These are phyloP conservation scores for Rhinoderma darwinii DNA, from an alignment of 2,113 vertebrate species.

Conservation along the genomic window DNA sequence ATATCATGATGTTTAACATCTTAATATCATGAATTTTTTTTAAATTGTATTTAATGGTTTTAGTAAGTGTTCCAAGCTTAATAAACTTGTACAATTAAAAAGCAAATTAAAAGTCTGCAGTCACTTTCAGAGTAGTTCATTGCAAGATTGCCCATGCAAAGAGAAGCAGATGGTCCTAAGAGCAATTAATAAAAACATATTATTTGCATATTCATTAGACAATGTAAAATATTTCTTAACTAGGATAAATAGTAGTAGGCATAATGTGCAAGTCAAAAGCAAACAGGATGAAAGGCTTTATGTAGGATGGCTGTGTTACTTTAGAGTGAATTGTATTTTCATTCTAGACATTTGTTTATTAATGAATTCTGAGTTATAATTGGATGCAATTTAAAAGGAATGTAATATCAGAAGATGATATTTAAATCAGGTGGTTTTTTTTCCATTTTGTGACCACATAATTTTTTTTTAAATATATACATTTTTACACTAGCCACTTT, in stretches of 20 bases:
- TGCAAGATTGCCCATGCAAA: slow-evolving; percentile 52
- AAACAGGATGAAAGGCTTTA: neutral
- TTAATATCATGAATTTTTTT: neutral
- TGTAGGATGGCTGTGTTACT: neutral
- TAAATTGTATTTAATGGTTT: neutral
- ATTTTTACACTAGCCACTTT: neutral
- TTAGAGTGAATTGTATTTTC: neutral
- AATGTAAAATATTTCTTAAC: slow-evolving; percentile 66
- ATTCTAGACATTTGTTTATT: neutral
- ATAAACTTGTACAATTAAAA: neutral
- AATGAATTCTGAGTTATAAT: neutral
- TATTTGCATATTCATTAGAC: slow-evolving; percentile 70
- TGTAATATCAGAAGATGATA: too few relatives aligned
- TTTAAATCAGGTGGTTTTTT: too few relatives aligned
- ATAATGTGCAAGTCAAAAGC: slow-evolving; percentile 34
- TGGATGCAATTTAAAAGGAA: neutral
- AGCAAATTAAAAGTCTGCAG: neutral
- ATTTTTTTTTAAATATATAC: too few relatives aligned
- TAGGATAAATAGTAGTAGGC: slow-evolving; percentile 66
- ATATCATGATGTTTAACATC: neutral
- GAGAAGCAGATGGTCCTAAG: slow-evolving; percentile 64
- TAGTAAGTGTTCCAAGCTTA: neutral
- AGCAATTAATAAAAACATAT: slow-evolving; percentile 63
- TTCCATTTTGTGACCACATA: neutral
- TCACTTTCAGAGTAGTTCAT: neutral